These are phyloP conservation scores for Fopius arisanus DNA, from an alignment of 1,140 invertebrate species.

Conservation along the genomic window DNA sequence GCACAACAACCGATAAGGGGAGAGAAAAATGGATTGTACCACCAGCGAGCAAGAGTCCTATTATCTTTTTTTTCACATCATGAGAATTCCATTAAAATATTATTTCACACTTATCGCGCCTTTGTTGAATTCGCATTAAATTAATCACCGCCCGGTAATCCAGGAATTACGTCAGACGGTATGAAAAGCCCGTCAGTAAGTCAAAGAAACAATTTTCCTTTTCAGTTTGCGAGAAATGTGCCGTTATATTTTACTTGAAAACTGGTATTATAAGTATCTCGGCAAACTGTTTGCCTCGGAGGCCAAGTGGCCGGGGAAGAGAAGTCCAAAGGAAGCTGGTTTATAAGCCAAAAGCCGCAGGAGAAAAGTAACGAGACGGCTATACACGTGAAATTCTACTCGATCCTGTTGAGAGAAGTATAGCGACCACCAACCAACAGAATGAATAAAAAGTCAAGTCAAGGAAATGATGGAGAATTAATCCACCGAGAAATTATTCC, in stretches of 20 bases:
- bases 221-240: background rate
- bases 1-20: background rate
- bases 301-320: background rate
- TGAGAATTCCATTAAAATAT: background rate
- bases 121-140: background rate
- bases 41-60: background rate
- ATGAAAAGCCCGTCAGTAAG: background rate
- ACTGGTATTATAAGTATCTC: background rate
- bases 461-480: background rate
- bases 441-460: background rate
- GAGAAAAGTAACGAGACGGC: background rate
- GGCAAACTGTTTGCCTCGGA: background rate
- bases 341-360: slow-evolving; percentile 9
- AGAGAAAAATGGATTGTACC: background rate
- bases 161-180: background rate
- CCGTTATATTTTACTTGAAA: slow-evolving; percentile 11
- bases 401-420: background rate
- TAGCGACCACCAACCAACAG: background rate
- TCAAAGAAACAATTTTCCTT: slow-evolving; percentile 13
- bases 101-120: background rate
- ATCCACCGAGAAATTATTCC: too few species aligned
- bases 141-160: background rate
- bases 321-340: slow-evolving; percentile 10
- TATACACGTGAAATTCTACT: background rate
- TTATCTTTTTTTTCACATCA: background rate